Conservation (phyloP, 2,888 invertebrate species). For the Odontothrips loti region DNA sequence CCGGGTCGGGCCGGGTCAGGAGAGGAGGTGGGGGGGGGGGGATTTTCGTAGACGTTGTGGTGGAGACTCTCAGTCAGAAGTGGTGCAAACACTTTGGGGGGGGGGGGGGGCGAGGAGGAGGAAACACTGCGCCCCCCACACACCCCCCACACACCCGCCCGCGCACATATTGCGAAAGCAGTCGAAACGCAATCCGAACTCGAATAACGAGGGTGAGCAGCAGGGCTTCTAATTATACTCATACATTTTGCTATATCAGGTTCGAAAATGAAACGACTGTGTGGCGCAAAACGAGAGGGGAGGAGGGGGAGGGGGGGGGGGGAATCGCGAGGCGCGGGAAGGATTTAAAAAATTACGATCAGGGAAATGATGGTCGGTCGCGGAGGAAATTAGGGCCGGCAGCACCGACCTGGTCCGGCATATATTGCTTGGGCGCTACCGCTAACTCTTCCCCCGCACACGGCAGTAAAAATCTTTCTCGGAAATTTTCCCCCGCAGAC, state of each 20-base stretch:
- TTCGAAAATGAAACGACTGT: constrained; percentile 20
- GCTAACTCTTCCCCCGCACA: no score
- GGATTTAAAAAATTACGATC: constrained; percentile 22
- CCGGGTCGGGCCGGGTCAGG: not conserved
- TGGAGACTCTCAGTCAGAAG: no score
- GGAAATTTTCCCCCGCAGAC: no score
- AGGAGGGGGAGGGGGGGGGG: not conserved
- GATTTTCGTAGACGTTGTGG: not conserved
- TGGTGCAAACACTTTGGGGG: no score
- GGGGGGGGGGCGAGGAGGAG: not conserved
- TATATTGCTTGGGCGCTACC: no score
- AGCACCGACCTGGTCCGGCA: no score
- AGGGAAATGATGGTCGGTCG: constrained; percentile 10
- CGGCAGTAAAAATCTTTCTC: no score
- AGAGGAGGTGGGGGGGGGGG: not conserved
- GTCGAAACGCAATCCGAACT: constrained; percentile 17
- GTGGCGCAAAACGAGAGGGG: not conserved
- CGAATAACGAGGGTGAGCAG: not conserved
- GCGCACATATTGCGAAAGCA: not conserved
- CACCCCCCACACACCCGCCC: not conserved
- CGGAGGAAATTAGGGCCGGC: constrained; percentile 15
- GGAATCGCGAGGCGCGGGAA: not conserved
- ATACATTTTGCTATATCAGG: constrained; percentile 23
- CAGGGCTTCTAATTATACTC: constrained; percentile 15
- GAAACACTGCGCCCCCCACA: not conserved